phyloP scores from a whole-genome alignment of 2,113 vertebrate species.

The Orthonyx spaldingii region DNA sequence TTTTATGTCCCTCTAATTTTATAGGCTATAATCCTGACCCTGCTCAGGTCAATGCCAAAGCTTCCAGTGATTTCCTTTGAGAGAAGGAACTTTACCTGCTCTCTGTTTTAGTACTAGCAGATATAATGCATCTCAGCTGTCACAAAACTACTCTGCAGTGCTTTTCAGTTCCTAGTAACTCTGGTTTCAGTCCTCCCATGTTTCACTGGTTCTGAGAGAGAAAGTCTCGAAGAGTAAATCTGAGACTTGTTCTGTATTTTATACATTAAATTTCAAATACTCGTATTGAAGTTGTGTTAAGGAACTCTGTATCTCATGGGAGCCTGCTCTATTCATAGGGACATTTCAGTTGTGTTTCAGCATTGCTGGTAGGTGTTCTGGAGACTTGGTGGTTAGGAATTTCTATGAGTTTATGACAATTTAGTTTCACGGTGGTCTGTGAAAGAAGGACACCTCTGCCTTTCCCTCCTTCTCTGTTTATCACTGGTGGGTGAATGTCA shows the following conservation, averaged over 20 bases:
- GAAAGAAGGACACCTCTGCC: background rate
- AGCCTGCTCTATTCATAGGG: background rate
- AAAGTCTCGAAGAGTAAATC: background rate
- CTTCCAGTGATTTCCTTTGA: background rate
- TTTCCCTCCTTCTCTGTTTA: background rate
- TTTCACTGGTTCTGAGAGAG: background rate
- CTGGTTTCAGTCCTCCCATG: background rate
- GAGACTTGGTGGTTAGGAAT: background rate
- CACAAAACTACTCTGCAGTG: background rate
- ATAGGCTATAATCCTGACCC: background rate
- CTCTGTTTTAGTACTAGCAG: background rate
- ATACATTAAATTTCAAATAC: background rate
- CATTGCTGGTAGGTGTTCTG: background rate
- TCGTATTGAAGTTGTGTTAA: background rate
- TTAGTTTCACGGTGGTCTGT: background rate
- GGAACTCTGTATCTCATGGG: background rate
- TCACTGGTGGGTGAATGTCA: background rate
- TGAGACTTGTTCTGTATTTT: background rate
- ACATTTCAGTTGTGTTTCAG: background rate
- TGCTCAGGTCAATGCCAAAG: background rate
- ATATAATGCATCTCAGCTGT: background rate
- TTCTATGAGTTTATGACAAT: background rate
- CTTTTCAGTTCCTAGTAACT: background rate
- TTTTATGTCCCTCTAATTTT: background rate
- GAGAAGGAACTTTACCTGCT: background rate